Evolutionary conservation across 2,113 vertebrate genomes (phyloP).

Genomic region (Tichodroma muraria): DNA sequence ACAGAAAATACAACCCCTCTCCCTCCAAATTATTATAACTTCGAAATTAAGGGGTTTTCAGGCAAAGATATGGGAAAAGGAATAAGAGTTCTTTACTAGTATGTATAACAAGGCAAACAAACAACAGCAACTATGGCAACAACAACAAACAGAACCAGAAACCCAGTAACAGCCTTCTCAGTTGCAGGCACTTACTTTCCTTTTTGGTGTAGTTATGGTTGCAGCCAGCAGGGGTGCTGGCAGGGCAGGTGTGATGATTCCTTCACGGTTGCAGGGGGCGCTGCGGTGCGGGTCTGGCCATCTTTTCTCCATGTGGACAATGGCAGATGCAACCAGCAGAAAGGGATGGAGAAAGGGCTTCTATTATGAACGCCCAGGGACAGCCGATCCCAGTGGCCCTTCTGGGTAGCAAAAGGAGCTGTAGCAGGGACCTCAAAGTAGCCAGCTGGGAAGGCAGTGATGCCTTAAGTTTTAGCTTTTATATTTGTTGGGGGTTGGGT

Average conservation of each 20-base stretch:
- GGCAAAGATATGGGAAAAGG: not conserved
- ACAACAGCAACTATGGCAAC: not conserved
- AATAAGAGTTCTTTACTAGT: not conserved
- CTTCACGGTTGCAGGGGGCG: not conserved
- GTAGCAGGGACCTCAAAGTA: not conserved
- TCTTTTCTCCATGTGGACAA: not conserved
- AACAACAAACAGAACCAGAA: not conserved
- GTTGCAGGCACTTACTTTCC: not conserved
- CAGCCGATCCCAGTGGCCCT: not conserved
- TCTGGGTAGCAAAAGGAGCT: not conserved
- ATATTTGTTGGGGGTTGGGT: too few species aligned
- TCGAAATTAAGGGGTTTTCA: not conserved
- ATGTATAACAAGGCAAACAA: not conserved
- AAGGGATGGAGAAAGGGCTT: not conserved
- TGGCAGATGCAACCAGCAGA: not conserved
- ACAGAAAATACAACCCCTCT: not conserved
- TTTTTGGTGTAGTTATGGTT: not conserved
- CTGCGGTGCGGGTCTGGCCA: not conserved
- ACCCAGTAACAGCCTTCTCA: not conserved
- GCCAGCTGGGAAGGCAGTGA: not conserved
- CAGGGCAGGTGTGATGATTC: not conserved
- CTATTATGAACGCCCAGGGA: not conserved
- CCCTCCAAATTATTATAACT: not conserved
- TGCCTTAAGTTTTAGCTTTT: too few species aligned
- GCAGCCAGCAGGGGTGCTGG: not conserved